These are phyloP conservation scores for Drosophila cardini DNA, from an alignment of 1,140 invertebrate genomes.

Conservation along the genomic window DNA sequence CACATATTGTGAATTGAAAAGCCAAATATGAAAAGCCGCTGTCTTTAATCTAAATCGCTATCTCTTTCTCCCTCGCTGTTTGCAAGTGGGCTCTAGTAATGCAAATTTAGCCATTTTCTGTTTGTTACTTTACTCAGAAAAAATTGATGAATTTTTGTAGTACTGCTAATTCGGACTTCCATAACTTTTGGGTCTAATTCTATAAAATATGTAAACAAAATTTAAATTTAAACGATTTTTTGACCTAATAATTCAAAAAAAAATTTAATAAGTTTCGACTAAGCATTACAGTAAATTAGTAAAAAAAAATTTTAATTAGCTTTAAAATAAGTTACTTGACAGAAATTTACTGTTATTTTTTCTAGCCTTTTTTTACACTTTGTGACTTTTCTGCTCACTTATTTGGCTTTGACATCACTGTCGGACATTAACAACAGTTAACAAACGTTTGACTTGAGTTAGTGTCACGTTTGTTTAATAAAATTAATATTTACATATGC, in stretches of 20 bases:
- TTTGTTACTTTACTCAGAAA: not conserved
- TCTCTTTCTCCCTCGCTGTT: not conserved
- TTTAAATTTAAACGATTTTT: no score
- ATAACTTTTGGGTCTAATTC: no score
- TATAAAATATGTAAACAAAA: no score
- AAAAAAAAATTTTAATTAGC: no score
- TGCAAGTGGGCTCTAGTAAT: not conserved
- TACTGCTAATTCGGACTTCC: no score
- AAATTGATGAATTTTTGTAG: no score
- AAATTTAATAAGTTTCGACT: no score
- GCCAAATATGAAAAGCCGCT: constrained; percentile 60
- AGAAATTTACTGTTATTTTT: not conserved
- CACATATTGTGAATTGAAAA: constrained; percentile 67
- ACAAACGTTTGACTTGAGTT: constrained; percentile 48
- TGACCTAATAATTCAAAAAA: no score
- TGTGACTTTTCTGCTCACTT: no score
- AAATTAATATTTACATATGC: constrained; percentile 83
- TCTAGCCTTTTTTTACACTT: not conserved
- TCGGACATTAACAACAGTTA: constrained; percentile 25
- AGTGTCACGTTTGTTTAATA: constrained; percentile 79
- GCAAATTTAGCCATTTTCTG: not conserved
- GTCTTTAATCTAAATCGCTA: constrained; percentile 30
- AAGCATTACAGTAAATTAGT: no score
- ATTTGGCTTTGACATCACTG: constrained; percentile 10
- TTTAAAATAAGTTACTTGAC: no score